Evolutionary conservation across 2,113 vertebrate species (phyloP).

Genomic region (Amblyornis subalaris): DNA sequence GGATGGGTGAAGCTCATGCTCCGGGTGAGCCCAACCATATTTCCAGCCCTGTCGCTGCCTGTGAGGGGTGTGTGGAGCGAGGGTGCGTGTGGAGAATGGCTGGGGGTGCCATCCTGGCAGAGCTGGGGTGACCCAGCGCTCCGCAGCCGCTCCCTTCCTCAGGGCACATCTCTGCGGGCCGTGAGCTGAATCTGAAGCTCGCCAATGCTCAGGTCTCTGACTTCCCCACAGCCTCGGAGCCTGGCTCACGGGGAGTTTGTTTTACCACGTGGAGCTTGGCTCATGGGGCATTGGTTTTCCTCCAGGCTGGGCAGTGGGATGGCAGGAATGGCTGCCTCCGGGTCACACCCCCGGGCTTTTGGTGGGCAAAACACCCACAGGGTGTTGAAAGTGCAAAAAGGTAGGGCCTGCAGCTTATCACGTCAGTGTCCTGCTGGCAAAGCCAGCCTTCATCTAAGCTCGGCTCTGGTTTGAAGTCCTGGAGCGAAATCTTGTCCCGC

Average conservation of each 20-base stretch:
- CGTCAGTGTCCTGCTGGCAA: background rate
- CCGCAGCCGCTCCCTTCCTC: accelerated
- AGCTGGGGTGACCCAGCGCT: too few relatives aligned
- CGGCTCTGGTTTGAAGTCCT: background rate
- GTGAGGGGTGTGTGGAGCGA: too few relatives aligned
- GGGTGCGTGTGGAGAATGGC: background rate
- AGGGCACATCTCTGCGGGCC: accelerated
- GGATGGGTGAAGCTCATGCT: accelerated
- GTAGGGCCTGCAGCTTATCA: background rate
- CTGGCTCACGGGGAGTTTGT: background rate
- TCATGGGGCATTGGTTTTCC: accelerated
- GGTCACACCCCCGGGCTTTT: accelerated
- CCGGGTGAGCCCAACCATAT: accelerated
- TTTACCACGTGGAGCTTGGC: accelerated
- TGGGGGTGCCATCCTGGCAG: accelerated
- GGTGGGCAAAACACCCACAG: accelerated
- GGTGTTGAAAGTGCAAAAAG: background rate
- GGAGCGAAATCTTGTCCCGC: background rate
- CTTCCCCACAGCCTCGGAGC: background rate
- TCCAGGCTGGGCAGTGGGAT: background rate
- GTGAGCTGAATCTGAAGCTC: too few relatives aligned
- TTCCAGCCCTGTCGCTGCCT: background rate
- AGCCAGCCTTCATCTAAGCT: background rate
- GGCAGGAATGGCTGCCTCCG: background rate
- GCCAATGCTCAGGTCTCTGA: background rate